Percentiles rank a stretch among this genome's conserved stretches.
Evolutionary conservation across 2,888 invertebrate genomes (phyloP).

Genomic region (Coleophora deauratella): DNA sequence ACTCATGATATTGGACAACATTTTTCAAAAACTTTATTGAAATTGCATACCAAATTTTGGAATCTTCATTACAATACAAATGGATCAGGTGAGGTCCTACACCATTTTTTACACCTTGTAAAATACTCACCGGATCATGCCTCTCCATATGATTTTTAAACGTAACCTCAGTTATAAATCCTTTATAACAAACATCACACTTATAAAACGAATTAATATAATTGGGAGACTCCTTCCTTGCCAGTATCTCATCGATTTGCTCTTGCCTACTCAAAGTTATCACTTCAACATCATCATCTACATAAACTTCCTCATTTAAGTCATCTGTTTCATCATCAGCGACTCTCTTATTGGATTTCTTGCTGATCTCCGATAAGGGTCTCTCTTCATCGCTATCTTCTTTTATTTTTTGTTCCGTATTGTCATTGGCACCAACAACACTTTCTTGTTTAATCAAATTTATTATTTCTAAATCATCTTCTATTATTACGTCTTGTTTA

Average conservation of each 20-base stretch:
- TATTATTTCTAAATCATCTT: no score
- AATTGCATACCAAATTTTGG: no score
- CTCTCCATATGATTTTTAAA: constrained; percentile 49
- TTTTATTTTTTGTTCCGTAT: not conserved
- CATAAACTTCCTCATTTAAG: constrained; percentile 6
- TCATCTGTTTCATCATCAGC: constrained; percentile 5
- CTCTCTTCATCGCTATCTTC: constrained; percentile 17
- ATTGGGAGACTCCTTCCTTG: constrained; percentile 35
- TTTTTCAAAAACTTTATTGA: no score
- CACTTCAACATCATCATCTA: constrained; percentile 27
- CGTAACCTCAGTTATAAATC: constrained; percentile 42
- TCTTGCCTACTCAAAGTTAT: constrained; percentile 36
- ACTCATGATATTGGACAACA: no score
- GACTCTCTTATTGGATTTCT: constrained; percentile 10
- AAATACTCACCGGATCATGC: constrained; percentile 46
- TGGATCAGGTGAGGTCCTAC: no score
- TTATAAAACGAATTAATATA: constrained; percentile 47
- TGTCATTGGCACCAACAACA: not conserved
- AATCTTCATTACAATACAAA: no score
- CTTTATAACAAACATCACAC: constrained; percentile 50
- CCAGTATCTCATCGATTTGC: constrained; percentile 38
- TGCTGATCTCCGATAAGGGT: constrained; percentile 20
- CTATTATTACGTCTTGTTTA: no score
- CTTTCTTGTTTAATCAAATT: not conserved
- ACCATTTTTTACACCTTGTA: no score